Evolutionary conservation across 2,113 vertebrate genomes (phyloP).

Genomic region (Dascyllus trimaculatus): DNA sequence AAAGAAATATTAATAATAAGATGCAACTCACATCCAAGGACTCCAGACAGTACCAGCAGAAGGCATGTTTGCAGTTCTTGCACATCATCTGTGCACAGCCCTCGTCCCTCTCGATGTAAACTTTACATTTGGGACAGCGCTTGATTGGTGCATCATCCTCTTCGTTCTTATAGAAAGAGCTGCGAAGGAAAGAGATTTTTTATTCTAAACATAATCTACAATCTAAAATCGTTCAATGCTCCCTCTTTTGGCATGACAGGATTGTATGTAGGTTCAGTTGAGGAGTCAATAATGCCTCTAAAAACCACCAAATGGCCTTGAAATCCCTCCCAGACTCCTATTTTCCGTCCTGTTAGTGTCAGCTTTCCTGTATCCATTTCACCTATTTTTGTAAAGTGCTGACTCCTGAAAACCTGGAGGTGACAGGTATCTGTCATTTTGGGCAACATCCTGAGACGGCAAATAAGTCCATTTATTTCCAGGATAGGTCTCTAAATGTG

Average conservation of each 20-base stretch:
- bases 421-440: conserved; percentile 31
- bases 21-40: conserved; percentile 96
- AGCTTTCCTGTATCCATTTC: conserved; percentile 23
- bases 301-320: conserved; percentile 22
- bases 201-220: background rate
- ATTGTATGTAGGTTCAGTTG: conserved; percentile 1
- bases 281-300: background rate
- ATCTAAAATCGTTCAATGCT: too few species aligned
- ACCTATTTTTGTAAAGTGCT: conserved; percentile 39
- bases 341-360: conserved; percentile 16
- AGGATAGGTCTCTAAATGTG: background rate
- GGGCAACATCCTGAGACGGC: background rate
- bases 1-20: background rate
- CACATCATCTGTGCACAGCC: conserved; percentile 99
- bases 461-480: conserved; percentile 29
- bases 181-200: conserved; percentile 56
- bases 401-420: conserved; percentile 10
- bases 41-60: conserved; percentile 99
- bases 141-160: conserved; percentile 96
- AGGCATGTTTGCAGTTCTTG: conserved; percentile 98
- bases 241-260: too few species aligned
- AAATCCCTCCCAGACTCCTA: conserved; percentile 21
- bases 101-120: conserved; percentile 98
- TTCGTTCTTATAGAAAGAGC: conserved; percentile 91
- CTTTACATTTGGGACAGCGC: conserved; percentile 98